A percentile compares a stretch with the other conserved stretches of the same genome.
Conservation (phyloP, 2,797 vertebrate species). For the Sebastes flavidus region DNA sequence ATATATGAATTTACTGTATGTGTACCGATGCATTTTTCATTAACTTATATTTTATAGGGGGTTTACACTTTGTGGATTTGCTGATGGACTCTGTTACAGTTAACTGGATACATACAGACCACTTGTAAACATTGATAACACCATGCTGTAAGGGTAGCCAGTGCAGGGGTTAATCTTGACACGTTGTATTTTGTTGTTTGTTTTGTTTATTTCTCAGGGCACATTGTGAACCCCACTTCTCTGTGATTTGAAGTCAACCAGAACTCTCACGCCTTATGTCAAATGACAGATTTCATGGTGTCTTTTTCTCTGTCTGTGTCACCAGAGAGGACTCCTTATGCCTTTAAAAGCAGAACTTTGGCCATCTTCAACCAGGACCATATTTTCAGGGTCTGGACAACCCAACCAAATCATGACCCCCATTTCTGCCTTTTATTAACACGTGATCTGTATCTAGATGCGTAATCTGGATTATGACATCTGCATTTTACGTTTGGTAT, state of each 20-base stretch:
- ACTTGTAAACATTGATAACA: constrained; percentile 14
- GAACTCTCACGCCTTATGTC: background rate
- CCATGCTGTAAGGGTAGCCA: background rate
- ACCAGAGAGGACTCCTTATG: background rate
- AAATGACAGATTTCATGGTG: background rate
- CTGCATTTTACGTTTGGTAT: background rate
- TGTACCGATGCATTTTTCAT: constrained; percentile 63
- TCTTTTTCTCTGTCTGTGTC: background rate
- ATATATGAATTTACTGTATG: constrained; percentile 58
- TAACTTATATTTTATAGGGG: constrained; percentile 71
- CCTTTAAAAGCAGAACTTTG: background rate
- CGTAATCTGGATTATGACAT: background rate
- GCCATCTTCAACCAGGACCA: background rate
- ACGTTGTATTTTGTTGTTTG: background rate
- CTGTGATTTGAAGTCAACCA: background rate
- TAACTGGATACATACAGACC: background rate
- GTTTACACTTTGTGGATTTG: constrained; percentile 60
- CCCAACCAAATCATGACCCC: background rate
- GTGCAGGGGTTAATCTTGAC: background rate
- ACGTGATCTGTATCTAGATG: background rate
- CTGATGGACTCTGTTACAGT: constrained; percentile 52
- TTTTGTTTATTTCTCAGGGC: constrained; percentile 73
- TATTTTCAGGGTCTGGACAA: background rate
- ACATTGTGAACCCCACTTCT: constrained; percentile 66
- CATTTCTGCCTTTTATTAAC: background rate